Evolutionary conservation across 2,888 invertebrate genomes (phyloP).

Genomic region (Mythimna vitellina): DNA sequence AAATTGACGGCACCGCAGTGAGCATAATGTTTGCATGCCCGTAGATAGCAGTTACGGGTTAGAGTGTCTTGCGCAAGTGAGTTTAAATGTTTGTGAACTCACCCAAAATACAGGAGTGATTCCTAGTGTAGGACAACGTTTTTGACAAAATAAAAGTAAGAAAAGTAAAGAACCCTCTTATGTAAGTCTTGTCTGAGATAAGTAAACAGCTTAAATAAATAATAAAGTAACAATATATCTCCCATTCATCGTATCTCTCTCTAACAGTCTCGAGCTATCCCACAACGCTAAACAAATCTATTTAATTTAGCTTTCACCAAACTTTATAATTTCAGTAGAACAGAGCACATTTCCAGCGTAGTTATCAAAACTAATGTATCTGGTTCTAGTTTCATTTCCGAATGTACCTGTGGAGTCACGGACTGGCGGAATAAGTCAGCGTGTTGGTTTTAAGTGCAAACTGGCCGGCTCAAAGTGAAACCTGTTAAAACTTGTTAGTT

Average conservation of each 20-base stretch:
- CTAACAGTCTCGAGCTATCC: neutral
- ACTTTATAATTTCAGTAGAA: conserved; percentile 24
- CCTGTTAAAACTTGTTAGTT: conserved; percentile 42
- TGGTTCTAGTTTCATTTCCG: conserved; percentile 31
- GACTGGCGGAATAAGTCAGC: conserved; percentile 11
- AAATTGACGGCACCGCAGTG: too few species aligned
- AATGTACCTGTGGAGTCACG: conserved; percentile 26
- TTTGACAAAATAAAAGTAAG: too few species aligned
- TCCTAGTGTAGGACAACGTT: too few species aligned
- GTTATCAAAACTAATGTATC: conserved; percentile 35
- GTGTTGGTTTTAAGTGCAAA: conserved; percentile 35
- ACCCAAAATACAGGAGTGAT: too few species aligned
- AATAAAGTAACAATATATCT: neutral
- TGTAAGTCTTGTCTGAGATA: neutral
- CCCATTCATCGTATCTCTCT: neutral
- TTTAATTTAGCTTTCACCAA: conserved; percentile 17
- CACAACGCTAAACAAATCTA: neutral
- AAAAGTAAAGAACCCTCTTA: too few species aligned
- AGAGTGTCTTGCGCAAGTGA: too few species aligned
- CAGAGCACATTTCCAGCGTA: conserved; percentile 20
- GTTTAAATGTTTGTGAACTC: too few species aligned
- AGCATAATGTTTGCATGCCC: too few species aligned
- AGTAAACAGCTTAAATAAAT: neutral
- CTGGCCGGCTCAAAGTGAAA: conserved; percentile 35
- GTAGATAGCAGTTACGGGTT: too few species aligned